phyloP scores from a whole-genome alignment of 2,888 invertebrate genomes.

The Coelopa pilipes region DNA sequence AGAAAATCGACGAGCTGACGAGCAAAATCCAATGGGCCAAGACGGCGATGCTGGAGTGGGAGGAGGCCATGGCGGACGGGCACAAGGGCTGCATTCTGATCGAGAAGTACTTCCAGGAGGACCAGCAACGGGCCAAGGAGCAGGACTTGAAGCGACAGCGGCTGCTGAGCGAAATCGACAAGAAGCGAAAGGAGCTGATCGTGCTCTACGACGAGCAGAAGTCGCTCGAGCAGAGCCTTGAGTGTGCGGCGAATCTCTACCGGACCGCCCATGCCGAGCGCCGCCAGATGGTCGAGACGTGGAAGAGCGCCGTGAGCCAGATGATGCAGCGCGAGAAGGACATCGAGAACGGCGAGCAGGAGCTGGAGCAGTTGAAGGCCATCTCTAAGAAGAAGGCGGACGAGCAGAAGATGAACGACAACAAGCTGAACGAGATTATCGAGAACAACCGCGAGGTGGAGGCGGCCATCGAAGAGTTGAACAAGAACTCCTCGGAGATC shows the following conservation, averaged over 20 bases:
- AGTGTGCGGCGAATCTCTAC: constrained; percentile 69
- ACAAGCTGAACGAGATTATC: constrained; percentile 69
- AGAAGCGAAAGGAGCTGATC: constrained; percentile 66
- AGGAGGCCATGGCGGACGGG: constrained; percentile 75
- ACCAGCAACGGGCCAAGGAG: constrained; percentile 74
- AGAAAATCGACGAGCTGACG: constrained; percentile 74
- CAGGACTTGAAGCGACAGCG: constrained; percentile 70
- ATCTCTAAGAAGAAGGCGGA: constrained; percentile 61
- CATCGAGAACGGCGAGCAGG: constrained; percentile 70
- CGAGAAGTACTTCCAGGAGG: constrained; percentile 77
- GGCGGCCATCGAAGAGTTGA: constrained; percentile 64
- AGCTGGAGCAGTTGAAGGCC: constrained; percentile 52
- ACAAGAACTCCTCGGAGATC: constrained; percentile 61
- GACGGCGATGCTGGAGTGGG: constrained; percentile 75
- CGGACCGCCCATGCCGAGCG: constrained; percentile 74
- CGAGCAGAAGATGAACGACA: constrained; percentile 67
- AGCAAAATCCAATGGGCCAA: constrained; percentile 74
- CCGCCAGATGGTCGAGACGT: constrained; percentile 76
- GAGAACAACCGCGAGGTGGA: constrained; percentile 69
- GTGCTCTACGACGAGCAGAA: constrained; percentile 68
- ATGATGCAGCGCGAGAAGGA: constrained; percentile 77
- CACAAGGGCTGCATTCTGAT: constrained; percentile 78
- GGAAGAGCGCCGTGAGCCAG: constrained; percentile 78
- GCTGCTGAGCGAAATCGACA: constrained; percentile 68
- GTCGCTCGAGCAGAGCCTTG: constrained; percentile 70